Percentiles rank a stretch among this genome's conserved stretches.
These are phyloP conservation scores for Monochamus alternatus DNA, from an alignment of 2,888 invertebrate species.

Conservation along the genomic window DNA sequence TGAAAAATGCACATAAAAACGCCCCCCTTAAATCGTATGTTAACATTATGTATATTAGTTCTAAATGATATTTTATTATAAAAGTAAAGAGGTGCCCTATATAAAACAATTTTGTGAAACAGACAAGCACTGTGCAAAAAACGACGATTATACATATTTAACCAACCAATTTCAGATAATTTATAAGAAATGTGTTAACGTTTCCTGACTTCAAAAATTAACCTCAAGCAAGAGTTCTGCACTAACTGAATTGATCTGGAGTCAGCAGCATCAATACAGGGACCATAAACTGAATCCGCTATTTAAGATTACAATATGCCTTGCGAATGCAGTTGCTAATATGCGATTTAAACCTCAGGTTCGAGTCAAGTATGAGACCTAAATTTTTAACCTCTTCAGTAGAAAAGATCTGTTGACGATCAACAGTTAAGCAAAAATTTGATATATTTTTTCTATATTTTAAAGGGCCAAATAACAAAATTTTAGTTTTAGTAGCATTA, in stretches of 20 bases:
- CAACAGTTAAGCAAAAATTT: background rate
- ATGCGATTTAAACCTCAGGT: background rate
- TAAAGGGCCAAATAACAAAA: background rate
- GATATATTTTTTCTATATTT: background rate
- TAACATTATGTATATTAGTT: background rate
- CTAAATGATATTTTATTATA: background rate
- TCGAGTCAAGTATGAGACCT: background rate
- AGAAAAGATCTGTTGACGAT: background rate
- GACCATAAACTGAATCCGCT: background rate
- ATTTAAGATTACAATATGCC: background rate
- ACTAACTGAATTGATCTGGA: background rate
- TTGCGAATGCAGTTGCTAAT: background rate
- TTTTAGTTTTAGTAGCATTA: background rate
- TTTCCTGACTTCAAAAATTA: background rate
- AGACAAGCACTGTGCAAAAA: too few relatives aligned
- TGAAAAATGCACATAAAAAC: too few relatives aligned
- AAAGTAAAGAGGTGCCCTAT: too few relatives aligned
- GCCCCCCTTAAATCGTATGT: background rate
- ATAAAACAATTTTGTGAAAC: too few relatives aligned
- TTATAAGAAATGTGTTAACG: background rate
- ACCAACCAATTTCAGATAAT: background rate
- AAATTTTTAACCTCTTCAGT: slow-evolving; percentile 1
- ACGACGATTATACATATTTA: background rate
- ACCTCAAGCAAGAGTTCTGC: slow-evolving; percentile 5
- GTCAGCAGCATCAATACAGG: background rate